Base-by-base conservation (phyloP, 2,888 invertebrate genomes). In the Lacanobia oleracea region DNA sequence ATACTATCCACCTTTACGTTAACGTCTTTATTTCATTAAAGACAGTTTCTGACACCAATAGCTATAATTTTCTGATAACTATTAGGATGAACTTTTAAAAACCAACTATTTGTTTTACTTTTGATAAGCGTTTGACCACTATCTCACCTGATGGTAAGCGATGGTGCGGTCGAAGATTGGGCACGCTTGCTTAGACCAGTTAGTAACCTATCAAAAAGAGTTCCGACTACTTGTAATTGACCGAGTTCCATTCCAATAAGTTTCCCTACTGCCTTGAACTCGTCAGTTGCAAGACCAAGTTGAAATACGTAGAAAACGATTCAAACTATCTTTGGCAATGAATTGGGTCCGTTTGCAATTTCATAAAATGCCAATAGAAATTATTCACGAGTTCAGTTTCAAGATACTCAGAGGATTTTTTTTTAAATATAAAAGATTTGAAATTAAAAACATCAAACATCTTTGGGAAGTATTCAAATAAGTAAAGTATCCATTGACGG, bases 301-400 rank as follows among this genome's bases (percentile, higher is more conserved):
- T 21, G 51, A 61, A 65, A 56, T n/a, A 45, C 53, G 45, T 53
- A 23, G 40, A 23, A 43, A 71, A 33, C 54, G 8, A 56, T 63
- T 59, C 8, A 23, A 61, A 53, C 67, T 74, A 74, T 63, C 51
- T 63, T 33, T 69, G 53, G 21, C 64, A 67, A 64, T 64, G 43
- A 75, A 79, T 50, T 54, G 53, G 43, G 45, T 74, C 50, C 60
- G 16, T 21, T 53, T 40, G 66, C 64, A 37, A 61, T 50, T 51
- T 53, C 56, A 54, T 43, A 43, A 64, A 74, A 69, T 64, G 50
- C 69, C 62, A 48, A 67, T 59, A 37, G 16, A 7, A 56, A 50
- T 60, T 61, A 53, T 72, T 65, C 59, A 71, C 14, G 40, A 74
- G n/a, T 60, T 43, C 53, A 16, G 14, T 61, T 43, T 16, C 8